phyloP scores from a whole-genome alignment of 2,797 vertebrate genomes.

The Hippoglossus hippoglossus region DNA sequence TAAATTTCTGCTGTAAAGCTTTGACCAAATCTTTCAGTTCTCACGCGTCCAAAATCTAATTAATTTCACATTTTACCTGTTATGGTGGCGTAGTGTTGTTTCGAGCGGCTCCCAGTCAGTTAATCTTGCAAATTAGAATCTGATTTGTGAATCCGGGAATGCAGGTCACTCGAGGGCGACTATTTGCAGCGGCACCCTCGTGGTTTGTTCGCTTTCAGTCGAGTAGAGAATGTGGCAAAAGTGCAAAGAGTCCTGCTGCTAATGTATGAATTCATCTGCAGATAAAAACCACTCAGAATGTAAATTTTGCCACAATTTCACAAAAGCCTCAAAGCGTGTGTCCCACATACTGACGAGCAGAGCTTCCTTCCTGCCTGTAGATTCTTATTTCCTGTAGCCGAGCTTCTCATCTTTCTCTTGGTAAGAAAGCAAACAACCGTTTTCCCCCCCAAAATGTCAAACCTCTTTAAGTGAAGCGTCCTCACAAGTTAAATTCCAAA shows the following conservation, averaged over 20 bases:
- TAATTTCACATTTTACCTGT: too few relatives aligned
- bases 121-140: background rate
- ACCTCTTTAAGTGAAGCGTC: constrained; percentile 9
- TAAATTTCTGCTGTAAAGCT: constrained; percentile 42
- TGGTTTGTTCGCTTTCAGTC: background rate
- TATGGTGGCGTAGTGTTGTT: background rate
- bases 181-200: background rate
- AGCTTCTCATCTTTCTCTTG: background rate
- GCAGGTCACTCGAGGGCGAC: background rate
- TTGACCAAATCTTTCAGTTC: too few relatives aligned
- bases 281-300: constrained; percentile 5
- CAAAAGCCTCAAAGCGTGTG: background rate
- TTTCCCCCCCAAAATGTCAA: constrained; percentile 1
- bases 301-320: background rate
- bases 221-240: background rate
- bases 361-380: background rate
- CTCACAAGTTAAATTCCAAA: constrained; percentile 5
- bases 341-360: background rate
- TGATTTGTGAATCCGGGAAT: background rate
- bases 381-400: background rate
- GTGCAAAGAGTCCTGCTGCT: background rate
- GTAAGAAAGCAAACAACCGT: background rate
- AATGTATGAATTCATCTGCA: background rate
- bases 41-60: too few relatives aligned
- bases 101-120: background rate